phyloP scores from a whole-genome alignment of 2,113 vertebrate species.

The Sturnus vulgaris region DNA sequence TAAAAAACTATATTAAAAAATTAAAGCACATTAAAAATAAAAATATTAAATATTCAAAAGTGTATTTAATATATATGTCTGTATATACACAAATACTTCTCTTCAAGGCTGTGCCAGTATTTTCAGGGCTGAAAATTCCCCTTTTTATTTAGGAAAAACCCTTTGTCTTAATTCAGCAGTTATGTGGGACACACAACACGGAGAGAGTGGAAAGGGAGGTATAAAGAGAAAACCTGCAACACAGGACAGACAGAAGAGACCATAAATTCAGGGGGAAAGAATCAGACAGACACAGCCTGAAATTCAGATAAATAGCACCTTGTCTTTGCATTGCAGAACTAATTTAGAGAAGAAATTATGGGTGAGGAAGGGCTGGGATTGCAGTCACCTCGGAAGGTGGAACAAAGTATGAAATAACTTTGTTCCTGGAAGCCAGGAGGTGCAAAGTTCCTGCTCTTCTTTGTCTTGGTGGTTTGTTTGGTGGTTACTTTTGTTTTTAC shows the following conservation, averaged over 20 bases:
- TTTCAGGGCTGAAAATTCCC: neutral
- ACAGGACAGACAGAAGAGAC: neutral
- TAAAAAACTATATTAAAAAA: neutral
- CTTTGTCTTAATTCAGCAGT: neutral
- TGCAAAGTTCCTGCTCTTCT: neutral
- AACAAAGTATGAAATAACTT: neutral
- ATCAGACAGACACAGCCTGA: neutral
- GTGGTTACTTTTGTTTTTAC: too few species aligned
- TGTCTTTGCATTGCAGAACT: neutral
- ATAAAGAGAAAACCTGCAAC: neutral
- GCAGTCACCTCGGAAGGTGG: neutral
- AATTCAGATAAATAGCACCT: neutral
- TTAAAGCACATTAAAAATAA: neutral
- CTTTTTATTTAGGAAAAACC: neutral
- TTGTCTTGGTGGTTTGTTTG: neutral
- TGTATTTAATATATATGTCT: neutral
- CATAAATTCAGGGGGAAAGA: neutral
- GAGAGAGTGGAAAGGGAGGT: neutral
- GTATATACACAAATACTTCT: neutral
- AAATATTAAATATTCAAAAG: neutral
- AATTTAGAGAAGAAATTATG: neutral
- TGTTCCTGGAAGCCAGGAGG: neutral
- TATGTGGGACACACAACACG: too few species aligned
- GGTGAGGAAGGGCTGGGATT: neutral
- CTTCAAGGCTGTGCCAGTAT: neutral